Base-by-base conservation (phyloP, 2,888 invertebrate species). In the Cantharis lateralis region DNA sequence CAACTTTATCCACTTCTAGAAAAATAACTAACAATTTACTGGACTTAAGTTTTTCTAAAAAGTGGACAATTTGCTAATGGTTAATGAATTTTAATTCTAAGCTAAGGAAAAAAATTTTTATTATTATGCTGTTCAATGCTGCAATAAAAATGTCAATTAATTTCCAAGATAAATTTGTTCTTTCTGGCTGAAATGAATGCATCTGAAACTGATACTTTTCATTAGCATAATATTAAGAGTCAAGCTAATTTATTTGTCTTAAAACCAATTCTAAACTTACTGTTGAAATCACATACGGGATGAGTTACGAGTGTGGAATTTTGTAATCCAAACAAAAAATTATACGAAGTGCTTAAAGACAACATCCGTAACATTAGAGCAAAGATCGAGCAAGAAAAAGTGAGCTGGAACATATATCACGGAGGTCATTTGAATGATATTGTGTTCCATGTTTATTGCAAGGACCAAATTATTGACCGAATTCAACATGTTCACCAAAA, bases 121-220 rank as follows among this genome's bases (percentile, higher is more conserved):
- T 75, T 76, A 79, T 78, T 76, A 81, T 72, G 78, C 62, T 70
- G 72, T 78, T 72, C 75, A 48, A 83, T 80, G 85, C 85, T 86
- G 86, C 79, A 86, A 86, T 83, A 84, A 83, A 82, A 82, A 83
- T 81, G 82, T 79, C 76, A 78, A 80, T 81, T 81, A 82, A 79
- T 80, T 48, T 80, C 77, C 64, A 66, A 66, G 64, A 66, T 80
- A 79, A 82, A 77, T 77, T 79, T 76, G 79, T 76, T 79, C 78
- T 79, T 77, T 79, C 80, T 80, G 77, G 85, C 85, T 86, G 86
- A 84, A 86, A 85, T 84, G 82, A 84, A 84, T 80, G 76, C 80
- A 78, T 78, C 74, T 78, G 77, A 76, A 77, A 76, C 72, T 78
- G 72, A 78, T 71, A 62, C 28, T 75, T 78, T 75, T 73, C 68